phyloP scores from a whole-genome alignment of 2,888 invertebrate genomes.

The Galerucella calmariensis region DNA sequence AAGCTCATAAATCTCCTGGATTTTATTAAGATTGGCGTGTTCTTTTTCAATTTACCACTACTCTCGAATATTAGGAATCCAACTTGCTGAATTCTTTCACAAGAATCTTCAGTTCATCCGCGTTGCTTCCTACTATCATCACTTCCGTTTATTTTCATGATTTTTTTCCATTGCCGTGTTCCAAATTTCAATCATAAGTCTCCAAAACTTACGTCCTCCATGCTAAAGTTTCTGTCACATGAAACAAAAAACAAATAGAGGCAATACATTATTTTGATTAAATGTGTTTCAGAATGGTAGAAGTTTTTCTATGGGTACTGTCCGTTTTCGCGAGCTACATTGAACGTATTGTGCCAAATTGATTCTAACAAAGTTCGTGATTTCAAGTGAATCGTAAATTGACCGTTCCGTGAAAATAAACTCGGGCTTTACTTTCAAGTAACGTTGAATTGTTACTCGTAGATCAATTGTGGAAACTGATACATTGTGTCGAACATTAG shows the following conservation, averaged over 20 bases:
- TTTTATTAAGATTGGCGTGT: no score
- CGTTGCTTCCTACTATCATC: no score
- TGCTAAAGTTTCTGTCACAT: background rate
- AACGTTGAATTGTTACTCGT: background rate
- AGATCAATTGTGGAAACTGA: background rate
- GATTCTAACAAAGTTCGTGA: constrained; percentile 35
- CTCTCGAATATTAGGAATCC: no score
- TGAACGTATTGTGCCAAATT: constrained; percentile 35
- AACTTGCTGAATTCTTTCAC: no score
- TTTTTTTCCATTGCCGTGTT: no score
- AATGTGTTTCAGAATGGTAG: constrained; percentile 31
- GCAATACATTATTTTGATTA: constrained; percentile 38
- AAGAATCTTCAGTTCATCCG: no score
- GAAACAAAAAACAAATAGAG: constrained; percentile 9
- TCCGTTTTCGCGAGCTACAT: constrained; percentile 27
- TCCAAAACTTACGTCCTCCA: background rate
- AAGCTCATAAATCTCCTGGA: no score
- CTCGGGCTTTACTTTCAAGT: constrained; percentile 3
- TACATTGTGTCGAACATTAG: background rate
- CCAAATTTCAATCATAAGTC: background rate
- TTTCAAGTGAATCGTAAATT: constrained; percentile 34
- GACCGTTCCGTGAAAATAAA: constrained; percentile 22
- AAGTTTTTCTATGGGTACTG: constrained; percentile 29
- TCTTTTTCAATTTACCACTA: no score
- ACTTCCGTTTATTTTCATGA: no score